These are phyloP conservation scores for Heterodera carotae DNA, from an alignment of 1,140 invertebrate species.

Conservation along the genomic window DNA sequence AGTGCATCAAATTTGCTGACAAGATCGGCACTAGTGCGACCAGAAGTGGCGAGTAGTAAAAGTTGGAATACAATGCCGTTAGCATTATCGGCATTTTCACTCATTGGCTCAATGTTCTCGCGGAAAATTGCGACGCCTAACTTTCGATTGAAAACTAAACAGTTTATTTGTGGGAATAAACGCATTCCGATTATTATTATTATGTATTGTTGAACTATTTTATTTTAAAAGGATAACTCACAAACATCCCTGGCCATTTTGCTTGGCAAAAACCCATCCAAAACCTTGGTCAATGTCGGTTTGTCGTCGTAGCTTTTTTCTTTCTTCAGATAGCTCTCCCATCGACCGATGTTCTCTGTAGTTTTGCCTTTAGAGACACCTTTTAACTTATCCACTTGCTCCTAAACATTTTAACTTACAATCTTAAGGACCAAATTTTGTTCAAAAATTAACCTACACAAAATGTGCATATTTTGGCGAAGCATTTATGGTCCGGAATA, in stretches of 20 bases:
- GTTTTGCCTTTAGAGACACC: neutral
- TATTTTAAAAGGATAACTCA: too few species aligned
- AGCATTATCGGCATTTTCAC: constrained; percentile 5
- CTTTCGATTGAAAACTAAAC: neutral
- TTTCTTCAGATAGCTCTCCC: neutral
- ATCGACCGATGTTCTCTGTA: neutral
- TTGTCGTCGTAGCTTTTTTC: neutral
- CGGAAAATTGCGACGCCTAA: neutral
- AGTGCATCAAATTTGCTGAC: neutral
- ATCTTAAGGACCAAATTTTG: too few species aligned
- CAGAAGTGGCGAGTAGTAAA: neutral
- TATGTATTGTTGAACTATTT: too few species aligned
- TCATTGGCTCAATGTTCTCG: constrained; percentile 3
- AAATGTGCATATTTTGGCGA: too few species aligned
- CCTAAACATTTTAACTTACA: too few species aligned
- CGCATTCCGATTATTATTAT: too few species aligned
- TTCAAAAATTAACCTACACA: too few species aligned
- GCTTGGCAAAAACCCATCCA: neutral
- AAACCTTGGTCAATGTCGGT: neutral
- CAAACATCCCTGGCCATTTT: neutral
- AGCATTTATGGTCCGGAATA: too few species aligned
- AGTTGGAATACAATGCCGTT: constrained; percentile 3
- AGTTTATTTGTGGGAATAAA: neutral
- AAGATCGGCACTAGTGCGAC: neutral
- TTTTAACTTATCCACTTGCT: neutral